phyloP scores from a whole-genome alignment of 2,797 vertebrate species.

The Adelosebastes latens region DNA sequence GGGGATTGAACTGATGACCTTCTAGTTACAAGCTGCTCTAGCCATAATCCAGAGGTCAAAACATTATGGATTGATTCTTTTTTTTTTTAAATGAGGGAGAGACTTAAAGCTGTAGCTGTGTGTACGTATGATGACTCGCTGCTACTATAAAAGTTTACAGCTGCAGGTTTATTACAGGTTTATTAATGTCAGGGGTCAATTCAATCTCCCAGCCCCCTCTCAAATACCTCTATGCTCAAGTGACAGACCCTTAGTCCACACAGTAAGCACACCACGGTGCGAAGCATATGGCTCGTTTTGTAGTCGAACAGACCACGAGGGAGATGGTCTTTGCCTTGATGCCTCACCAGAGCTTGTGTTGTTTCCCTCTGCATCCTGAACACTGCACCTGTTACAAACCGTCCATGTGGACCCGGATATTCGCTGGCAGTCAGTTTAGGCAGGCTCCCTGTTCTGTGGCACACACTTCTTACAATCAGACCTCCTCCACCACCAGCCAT shows the following conservation, averaged over 20 bases:
- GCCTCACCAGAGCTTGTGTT: constrained; percentile 15
- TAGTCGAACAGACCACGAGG: constrained; percentile 13
- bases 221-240: neutral
- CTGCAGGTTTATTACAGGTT: constrained; percentile 24
- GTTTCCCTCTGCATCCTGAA: neutral
- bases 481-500: neutral
- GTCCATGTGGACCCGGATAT: constrained; percentile 10
- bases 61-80: constrained; percentile 5
- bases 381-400: constrained; percentile 19
- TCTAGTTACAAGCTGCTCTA: neutral
- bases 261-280: neutral
- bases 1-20: neutral
- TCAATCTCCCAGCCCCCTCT: neutral
- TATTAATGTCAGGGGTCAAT: constrained; percentile 23
- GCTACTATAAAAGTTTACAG: constrained; percentile 20
- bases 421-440: constrained; percentile 3
- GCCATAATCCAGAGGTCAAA: constrained; percentile 12
- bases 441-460: neutral
- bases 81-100: neutral
- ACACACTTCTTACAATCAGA: neutral
- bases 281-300: constrained; percentile 38
- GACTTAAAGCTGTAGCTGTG: neutral
- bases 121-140: neutral
- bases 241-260: neutral
- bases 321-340: constrained; percentile 20